A percentile compares a stretch with the other conserved stretches of the same genome.
These are phyloP conservation scores for Drosophila infuscata DNA, from an alignment of 2,888 invertebrate species.

Conservation along the genomic window DNA sequence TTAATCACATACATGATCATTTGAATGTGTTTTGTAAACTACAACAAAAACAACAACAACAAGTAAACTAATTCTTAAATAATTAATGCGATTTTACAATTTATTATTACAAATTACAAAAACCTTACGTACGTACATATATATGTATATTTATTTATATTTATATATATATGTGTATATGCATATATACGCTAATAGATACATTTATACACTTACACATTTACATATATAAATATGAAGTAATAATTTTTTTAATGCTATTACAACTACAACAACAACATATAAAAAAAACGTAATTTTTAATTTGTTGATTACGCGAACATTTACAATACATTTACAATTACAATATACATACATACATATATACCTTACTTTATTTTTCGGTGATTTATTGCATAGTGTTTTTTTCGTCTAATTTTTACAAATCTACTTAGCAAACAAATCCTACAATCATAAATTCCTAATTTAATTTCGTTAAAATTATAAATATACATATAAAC, in stretches of 20 bases:
- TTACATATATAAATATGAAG: conserved; percentile 43
- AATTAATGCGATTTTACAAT: conserved; percentile 76
- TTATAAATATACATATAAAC: conserved; percentile 64
- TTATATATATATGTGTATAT: conserved; percentile 53
- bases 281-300: conserved; percentile 61
- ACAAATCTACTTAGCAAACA: conserved; percentile 59
- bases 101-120: conserved; percentile 58
- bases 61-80: conserved; percentile 67
- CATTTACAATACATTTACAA: conserved; percentile 36
- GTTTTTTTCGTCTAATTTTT: conserved; percentile 71
- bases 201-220: conserved; percentile 53
- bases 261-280: conserved; percentile 59
- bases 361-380: conserved; percentile 74
- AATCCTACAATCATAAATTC: conserved; percentile 74
- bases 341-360: conserved; percentile 54
- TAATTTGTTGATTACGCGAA: conserved; percentile 71
- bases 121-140: conserved; percentile 35
- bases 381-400: conserved; percentile 80
- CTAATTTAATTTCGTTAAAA: conserved; percentile 78
- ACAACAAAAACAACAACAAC: conserved; percentile 44
- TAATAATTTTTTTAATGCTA: conserved; percentile 46
- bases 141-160: conserved; percentile 33
- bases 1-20: conserved; percentile 56
- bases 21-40: conserved; percentile 49
- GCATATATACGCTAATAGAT: conserved; percentile 66